phyloP scores from a whole-genome alignment of 1,140 invertebrate species.

The Neodiprion fabricii region DNA sequence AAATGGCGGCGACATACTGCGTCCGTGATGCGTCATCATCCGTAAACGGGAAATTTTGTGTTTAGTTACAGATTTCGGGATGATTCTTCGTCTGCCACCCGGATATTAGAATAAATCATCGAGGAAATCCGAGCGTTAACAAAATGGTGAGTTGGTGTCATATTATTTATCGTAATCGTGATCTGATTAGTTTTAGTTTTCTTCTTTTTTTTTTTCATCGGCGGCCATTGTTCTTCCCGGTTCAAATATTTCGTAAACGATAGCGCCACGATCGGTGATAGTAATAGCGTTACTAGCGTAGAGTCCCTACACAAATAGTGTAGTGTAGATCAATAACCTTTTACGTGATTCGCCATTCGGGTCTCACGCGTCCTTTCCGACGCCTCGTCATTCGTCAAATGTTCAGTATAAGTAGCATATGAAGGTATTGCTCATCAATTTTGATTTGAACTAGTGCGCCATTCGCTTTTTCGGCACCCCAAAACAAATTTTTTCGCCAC shows the following conservation, averaged over 20 bases:
- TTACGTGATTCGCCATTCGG: background rate
- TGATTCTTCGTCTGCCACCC: conserved; percentile 4
- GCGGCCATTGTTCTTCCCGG: background rate
- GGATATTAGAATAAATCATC: background rate
- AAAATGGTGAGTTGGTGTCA: conserved; percentile 3
- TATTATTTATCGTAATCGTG: background rate
- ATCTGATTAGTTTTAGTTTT: background rate
- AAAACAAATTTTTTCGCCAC: no score
- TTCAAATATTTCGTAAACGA: background rate
- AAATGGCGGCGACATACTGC: background rate
- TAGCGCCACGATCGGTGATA: no score
- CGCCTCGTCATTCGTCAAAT: no score
- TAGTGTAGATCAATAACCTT: background rate
- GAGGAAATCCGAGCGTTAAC: background rate
- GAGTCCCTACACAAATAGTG: background rate
- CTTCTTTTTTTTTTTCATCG: background rate
- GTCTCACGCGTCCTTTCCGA: no score
- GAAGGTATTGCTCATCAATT: background rate
- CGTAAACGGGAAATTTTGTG: background rate
- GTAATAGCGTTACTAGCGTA: background rate
- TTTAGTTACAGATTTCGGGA: background rate
- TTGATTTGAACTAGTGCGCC: no score
- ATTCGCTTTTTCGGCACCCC: no score
- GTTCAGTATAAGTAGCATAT: background rate
- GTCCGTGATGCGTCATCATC: background rate